These are phyloP conservation scores for Telenomus remus DNA, from an alignment of 1,140 invertebrate genomes.

Conservation along the genomic window DNA sequence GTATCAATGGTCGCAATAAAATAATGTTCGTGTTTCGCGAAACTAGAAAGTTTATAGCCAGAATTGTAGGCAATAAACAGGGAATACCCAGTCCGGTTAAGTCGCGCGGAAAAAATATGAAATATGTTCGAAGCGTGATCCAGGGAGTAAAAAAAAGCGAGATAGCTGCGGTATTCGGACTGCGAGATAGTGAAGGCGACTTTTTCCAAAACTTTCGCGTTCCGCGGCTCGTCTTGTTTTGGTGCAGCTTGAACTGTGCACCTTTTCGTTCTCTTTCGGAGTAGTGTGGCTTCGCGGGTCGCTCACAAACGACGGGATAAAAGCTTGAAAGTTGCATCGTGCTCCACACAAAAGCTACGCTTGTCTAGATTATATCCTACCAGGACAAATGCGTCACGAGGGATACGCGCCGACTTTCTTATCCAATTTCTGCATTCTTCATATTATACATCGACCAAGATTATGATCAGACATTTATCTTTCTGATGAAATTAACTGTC, in stretches of 20 bases:
- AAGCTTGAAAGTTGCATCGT: slow-evolving; percentile 41
- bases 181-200: slow-evolving; percentile 40
- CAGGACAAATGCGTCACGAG: slow-evolving; percentile 51
- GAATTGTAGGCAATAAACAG: slow-evolving; percentile 47
- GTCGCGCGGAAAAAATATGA: slow-evolving; percentile 41
- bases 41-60: slow-evolving; percentile 54
- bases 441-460: slow-evolving; percentile 29
- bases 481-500: slow-evolving; percentile 25
- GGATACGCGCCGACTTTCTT: slow-evolving; percentile 8
- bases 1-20: slow-evolving; percentile 40
- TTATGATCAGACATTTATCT: slow-evolving; percentile 21
- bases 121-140: slow-evolving; percentile 42
- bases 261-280: slow-evolving; percentile 54
- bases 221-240: slow-evolving; percentile 41
- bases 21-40: slow-evolving; percentile 34
- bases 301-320: slow-evolving; percentile 40
- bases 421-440: slow-evolving; percentile 35
- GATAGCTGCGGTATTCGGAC: slow-evolving; percentile 37
- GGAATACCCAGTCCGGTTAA: slow-evolving; percentile 29
- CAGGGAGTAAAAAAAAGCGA: slow-evolving; percentile 45
- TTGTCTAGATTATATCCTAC: slow-evolving; percentile 49
- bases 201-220: slow-evolving; percentile 59
- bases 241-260: slow-evolving; percentile 18
- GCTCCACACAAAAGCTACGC: slow-evolving; percentile 41
- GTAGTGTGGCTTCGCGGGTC: slow-evolving; percentile 31